Evolutionary conservation across 2,113 vertebrate species (phyloP).

Genomic region (Rattus rattus): DNA sequence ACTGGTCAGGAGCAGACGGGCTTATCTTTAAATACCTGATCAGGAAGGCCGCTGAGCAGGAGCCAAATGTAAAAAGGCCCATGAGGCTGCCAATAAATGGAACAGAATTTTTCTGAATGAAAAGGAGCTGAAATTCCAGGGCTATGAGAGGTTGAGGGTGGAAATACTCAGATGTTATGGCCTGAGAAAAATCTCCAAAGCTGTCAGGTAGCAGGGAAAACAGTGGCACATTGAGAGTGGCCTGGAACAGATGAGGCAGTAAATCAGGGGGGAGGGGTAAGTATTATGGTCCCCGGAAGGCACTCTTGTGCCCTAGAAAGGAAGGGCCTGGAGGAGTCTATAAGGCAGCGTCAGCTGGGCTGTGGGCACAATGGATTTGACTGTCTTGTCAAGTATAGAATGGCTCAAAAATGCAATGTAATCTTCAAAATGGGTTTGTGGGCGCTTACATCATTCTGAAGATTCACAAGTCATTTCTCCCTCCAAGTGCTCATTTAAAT

Average conservation of each 20-base stretch:
- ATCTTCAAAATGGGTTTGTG: slow-evolving; percentile 58
- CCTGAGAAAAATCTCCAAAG: slow-evolving; percentile 82
- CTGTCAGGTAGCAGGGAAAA: slow-evolving; percentile 80
- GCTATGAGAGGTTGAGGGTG: slow-evolving; percentile 68
- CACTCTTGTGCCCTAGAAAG: slow-evolving; percentile 68
- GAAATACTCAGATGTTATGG: slow-evolving; percentile 83
- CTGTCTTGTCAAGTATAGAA: slow-evolving; percentile 47
- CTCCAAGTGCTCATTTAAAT: slow-evolving; percentile 26
- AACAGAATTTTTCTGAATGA: slow-evolving; percentile 86
- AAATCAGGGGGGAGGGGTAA: slow-evolving; percentile 75
- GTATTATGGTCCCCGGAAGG: slow-evolving; percentile 70
- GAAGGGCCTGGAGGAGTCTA: slow-evolving; percentile 69
- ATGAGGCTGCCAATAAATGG: slow-evolving; percentile 82
- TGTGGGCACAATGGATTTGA: slow-evolving; percentile 67
- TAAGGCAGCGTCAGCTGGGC: slow-evolving; percentile 74
- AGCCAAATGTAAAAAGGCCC: slow-evolving; percentile 71
- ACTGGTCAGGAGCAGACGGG: slow-evolving; percentile 75
- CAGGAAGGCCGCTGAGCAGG: slow-evolving; percentile 81
- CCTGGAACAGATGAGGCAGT: slow-evolving; percentile 76
- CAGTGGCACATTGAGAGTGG: slow-evolving; percentile 63
- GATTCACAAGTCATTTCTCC: slow-evolving; percentile 54
- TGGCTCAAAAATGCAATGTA: slow-evolving; percentile 62
- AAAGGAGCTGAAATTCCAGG: slow-evolving; percentile 82
- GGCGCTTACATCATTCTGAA: slow-evolving; percentile 54
- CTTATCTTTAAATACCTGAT: slow-evolving; percentile 85